These are phyloP conservation scores for Rhipidura dahli DNA, from an alignment of 2,113 vertebrate genomes.

Conservation along the genomic window DNA sequence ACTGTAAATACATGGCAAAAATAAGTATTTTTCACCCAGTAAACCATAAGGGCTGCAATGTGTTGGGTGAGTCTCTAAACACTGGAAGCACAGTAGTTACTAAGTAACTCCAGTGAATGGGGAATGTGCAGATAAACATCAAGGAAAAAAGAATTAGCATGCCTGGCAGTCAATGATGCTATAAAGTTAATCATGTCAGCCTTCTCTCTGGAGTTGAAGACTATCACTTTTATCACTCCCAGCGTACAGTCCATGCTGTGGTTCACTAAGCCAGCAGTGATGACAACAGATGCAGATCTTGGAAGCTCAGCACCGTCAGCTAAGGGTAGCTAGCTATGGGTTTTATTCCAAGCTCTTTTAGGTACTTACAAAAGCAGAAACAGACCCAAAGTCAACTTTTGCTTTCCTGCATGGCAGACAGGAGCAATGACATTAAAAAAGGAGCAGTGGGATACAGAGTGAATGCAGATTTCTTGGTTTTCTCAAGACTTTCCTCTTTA, in stretches of 20 bases:
- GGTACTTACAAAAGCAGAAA: not conserved
- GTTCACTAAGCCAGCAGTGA: not conserved
- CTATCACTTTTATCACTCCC: not conserved
- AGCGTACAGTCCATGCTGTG: not conserved
- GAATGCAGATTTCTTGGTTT: not conserved
- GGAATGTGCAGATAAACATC: not conserved
- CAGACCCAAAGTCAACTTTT: not conserved
- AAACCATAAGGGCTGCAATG: not conserved
- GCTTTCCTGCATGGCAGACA: not conserved
- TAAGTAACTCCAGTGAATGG: not conserved
- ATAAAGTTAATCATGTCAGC: not conserved
- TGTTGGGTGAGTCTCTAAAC: not conserved
- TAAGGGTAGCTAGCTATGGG: not conserved
- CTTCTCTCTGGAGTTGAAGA: not conserved
- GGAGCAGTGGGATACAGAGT: not conserved
- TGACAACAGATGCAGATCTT: not conserved
- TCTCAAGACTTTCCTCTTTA: not conserved
- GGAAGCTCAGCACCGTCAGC: not conserved
- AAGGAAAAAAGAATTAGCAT: not conserved
- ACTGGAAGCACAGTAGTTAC: not conserved
- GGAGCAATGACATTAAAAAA: not conserved
- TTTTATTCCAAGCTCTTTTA: not conserved
- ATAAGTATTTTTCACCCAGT: not conserved
- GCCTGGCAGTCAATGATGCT: not conserved
- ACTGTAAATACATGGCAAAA: not conserved